Evolutionary conservation across 2,113 vertebrate species (phyloP).

Genomic region (Xerus inauris): DNA sequence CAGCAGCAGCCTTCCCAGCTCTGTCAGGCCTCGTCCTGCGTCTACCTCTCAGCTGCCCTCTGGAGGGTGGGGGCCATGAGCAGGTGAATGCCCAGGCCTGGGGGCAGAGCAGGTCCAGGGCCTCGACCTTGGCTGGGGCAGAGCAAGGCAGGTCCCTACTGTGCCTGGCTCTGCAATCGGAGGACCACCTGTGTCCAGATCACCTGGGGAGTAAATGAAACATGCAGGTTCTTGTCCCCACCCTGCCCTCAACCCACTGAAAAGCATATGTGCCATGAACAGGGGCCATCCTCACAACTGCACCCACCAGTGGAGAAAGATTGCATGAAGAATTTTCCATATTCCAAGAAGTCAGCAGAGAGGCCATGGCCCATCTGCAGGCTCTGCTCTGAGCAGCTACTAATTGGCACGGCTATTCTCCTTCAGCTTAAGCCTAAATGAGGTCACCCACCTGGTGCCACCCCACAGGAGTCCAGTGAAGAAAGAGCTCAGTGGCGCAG

Average conservation of each 20-base stretch:
- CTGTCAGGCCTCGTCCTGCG: not conserved
- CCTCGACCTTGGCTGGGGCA: rapidly evolving
- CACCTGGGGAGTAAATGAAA: rapidly evolving
- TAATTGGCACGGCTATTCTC: not conserved
- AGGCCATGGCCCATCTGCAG: not conserved
- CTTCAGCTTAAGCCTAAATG: slow-evolving; percentile 52
- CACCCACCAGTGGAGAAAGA: rapidly evolving
- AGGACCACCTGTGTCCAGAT: not conserved
- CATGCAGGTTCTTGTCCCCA: rapidly evolving
- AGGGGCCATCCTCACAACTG: not conserved
- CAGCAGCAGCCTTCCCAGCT: rapidly evolving
- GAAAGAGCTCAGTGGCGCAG: not conserved
- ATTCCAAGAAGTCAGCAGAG: not conserved
- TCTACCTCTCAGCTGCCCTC: not conserved
- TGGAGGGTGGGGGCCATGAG: not conserved
- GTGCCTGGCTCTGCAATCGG: rapidly evolving
- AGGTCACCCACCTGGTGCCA: not conserved
- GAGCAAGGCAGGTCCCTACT: rapidly evolving
- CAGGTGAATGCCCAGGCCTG: not conserved
- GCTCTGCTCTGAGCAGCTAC: not conserved
- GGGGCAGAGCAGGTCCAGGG: not conserved
- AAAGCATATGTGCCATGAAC: not conserved
- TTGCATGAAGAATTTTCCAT: not conserved
- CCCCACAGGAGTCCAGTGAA: not conserved
- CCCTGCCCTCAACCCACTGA: rapidly evolving